Evolutionary conservation across 1,140 invertebrate genomes (phyloP).

Genomic region (Euura lappo): DNA sequence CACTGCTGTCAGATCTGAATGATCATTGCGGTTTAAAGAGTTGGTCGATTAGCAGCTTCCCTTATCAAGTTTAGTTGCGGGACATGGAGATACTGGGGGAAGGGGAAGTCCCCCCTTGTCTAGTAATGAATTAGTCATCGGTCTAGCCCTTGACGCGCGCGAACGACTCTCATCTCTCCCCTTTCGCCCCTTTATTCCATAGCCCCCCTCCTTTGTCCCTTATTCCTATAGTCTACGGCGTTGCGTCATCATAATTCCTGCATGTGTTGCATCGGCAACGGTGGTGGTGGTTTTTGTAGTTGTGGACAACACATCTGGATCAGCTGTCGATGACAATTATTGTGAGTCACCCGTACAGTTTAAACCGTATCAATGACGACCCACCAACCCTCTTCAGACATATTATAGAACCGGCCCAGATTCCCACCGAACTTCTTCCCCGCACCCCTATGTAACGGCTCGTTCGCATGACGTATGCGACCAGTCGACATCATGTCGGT

Average conservation of each 20-base stretch:
- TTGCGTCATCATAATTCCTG: neutral
- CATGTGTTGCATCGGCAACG: neutral
- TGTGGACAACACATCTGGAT: neutral
- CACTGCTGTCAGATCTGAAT: too few relatives aligned
- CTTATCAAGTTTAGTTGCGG: neutral
- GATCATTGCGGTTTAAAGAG: too few relatives aligned
- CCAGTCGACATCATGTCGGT: conserved; percentile 1
- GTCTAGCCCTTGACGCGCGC: neutral
- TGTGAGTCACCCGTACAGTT: neutral
- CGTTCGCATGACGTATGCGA: neutral
- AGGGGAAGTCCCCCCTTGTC: neutral
- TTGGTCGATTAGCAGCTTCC: neutral
- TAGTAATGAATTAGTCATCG: conserved; percentile 7
- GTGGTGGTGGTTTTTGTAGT: neutral
- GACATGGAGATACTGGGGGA: neutral
- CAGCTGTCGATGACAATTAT: conserved; percentile 7
- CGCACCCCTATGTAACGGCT: neutral
- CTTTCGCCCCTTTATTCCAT: neutral
- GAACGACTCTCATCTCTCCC: conserved; percentile 1
- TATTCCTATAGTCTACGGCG: neutral
- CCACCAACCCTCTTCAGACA: neutral
- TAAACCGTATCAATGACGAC: conserved; percentile 7
- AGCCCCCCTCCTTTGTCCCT: neutral
- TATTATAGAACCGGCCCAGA: neutral
- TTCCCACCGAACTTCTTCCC: conserved; percentile 1